Evolutionary conservation across 2,113 vertebrate species (phyloP).

Genomic region (Urocynchramus pylzowi): DNA sequence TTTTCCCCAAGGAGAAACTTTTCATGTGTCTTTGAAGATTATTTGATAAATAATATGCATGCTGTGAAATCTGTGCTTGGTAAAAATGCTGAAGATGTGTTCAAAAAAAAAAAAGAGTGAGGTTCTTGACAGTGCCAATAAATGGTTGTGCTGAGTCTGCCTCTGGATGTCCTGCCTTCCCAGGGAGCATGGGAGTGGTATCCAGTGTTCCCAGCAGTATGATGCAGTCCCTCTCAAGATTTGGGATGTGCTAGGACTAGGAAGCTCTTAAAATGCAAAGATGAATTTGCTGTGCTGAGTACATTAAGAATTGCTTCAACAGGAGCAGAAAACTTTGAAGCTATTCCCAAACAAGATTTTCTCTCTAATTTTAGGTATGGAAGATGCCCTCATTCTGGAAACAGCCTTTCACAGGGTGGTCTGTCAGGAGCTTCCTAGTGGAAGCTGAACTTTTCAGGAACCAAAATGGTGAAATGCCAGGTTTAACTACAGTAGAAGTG

Average conservation of each 20-base stretch:
- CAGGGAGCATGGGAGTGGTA: neutral
- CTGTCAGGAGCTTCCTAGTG: neutral
- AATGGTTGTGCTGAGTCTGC: neutral
- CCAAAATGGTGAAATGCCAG: neutral
- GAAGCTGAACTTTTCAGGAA: neutral
- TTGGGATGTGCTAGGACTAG: neutral
- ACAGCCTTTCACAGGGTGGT: neutral
- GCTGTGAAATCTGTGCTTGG: neutral
- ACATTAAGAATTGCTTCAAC: neutral
- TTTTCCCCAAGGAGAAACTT: neutral
- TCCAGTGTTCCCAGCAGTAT: neutral
- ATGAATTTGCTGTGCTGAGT: neutral
- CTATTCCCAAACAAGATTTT: neutral
- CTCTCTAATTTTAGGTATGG: neutral
- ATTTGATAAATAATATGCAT: neutral
- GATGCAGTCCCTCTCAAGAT: neutral
- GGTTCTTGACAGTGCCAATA: neutral
- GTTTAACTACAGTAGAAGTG: neutral
- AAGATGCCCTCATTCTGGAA: neutral
- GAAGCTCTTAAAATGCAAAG: neutral
- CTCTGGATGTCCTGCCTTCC: neutral
- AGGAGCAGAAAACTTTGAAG: neutral
- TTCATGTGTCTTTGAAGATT: neutral
- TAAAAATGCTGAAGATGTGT: neutral
- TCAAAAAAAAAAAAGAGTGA: neutral